Evolutionary conservation across 53 echinoderm and acorn worm species (phyloP).

Genomic region (Paelopatides confundens): DNA sequence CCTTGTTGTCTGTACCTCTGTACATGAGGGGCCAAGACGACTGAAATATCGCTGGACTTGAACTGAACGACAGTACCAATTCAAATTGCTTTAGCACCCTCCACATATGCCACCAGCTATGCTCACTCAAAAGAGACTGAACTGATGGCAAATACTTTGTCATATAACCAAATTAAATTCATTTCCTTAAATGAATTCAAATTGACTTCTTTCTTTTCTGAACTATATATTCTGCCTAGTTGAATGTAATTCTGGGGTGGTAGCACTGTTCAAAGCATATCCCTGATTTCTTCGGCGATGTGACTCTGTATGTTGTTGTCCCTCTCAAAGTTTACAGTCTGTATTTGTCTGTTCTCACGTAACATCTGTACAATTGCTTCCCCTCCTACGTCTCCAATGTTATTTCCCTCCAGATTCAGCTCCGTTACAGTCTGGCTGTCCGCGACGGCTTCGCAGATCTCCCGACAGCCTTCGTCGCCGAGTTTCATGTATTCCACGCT

Average conservation of each 20-base stretch:
- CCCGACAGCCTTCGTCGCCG: constrained; percentile 74
- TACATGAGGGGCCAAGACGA: too few species aligned
- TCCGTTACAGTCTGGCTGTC: constrained; percentile 74
- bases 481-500: constrained; percentile 75
- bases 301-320: constrained; percentile 72
- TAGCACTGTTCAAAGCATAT: constrained; percentile 86
- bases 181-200: too few species aligned
- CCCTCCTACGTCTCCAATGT: constrained; percentile 75
- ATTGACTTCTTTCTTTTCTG: not conserved
- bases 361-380: constrained; percentile 79
- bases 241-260: too few species aligned
- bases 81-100: too few species aligned
- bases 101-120: too few species aligned
- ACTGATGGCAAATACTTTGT: too few species aligned
- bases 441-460: constrained; percentile 71
- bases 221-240: too few species aligned
- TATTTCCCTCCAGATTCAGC: constrained; percentile 87
- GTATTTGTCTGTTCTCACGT: constrained; percentile 82
- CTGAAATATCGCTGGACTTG: too few species aligned
- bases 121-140: too few species aligned
- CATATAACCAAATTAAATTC: too few species aligned
- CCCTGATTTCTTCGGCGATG: constrained; percentile 72
- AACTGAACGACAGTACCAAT: too few species aligned
- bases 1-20: too few species aligned
- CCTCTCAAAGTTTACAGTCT: constrained; percentile 63